Conservation (phyloP, 2,113 vertebrate species). For the Rhineura floridana region DNA sequence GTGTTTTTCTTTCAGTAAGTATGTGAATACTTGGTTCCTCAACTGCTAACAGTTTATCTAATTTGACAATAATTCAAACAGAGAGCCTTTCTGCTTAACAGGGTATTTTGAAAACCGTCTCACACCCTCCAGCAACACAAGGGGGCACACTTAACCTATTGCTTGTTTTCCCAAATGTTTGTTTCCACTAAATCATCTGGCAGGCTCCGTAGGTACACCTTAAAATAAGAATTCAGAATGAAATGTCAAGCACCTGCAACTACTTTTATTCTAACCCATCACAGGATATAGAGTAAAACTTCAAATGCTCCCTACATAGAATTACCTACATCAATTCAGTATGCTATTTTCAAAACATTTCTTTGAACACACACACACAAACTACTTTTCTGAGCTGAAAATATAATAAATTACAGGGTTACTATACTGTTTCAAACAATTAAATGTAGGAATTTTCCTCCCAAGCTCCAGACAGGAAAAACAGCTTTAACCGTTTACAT, state of each 20-base stretch:
- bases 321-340: not conserved
- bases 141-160: not conserved
- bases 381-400: not conserved
- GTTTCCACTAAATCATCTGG: not conserved
- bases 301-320: not conserved
- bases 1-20: not conserved
- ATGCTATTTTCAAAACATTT: not conserved
- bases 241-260: not conserved
- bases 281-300: not conserved
- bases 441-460: constrained; percentile 2
- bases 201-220: not conserved
- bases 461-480: not conserved
- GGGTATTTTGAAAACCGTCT: not conserved
- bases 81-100: not conserved
- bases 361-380: too few species aligned
- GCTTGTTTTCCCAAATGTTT: not conserved
- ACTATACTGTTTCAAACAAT: constrained; percentile 11
- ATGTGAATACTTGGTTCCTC: not conserved
- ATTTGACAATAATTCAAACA: constrained; percentile 3
- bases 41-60: not conserved
- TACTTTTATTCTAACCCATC: not conserved
- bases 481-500: constrained; percentile 6
- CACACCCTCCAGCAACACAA: not conserved
- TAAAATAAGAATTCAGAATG: not conserved
- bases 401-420: not conserved